phyloP scores from a whole-genome alignment of 2,797 vertebrate genomes.

The Tachyglossus aculeatus region DNA sequence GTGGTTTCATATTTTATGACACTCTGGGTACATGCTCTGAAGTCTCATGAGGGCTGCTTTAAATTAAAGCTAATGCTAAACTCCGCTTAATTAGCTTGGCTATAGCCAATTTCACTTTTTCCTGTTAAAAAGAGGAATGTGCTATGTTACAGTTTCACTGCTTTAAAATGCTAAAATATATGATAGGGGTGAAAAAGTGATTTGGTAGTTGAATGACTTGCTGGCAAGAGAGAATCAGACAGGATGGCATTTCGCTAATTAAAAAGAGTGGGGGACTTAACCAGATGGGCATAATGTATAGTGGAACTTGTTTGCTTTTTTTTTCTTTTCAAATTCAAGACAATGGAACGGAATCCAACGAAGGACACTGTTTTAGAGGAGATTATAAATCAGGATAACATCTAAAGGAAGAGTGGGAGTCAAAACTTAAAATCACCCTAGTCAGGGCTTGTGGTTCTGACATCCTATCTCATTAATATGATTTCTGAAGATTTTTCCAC shows the following conservation, averaged over 20 bases:
- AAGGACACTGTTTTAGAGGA: constrained; percentile 51
- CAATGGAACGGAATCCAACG: constrained; percentile 65
- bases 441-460: neutral
- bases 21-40: constrained; percentile 56
- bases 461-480: no score
- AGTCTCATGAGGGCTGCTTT: constrained; percentile 69
- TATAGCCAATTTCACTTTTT: constrained; percentile 56
- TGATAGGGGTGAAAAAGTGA: constrained; percentile 75
- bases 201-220: constrained; percentile 75
- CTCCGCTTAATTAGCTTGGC: constrained; percentile 68
- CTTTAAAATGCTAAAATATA: constrained; percentile 72
- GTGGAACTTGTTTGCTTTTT: constrained; percentile 39
- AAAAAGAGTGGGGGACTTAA: constrained; percentile 73
- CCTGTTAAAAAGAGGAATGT: constrained; percentile 59
- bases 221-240: constrained; percentile 74
- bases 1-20: constrained; percentile 68
- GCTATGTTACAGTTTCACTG: constrained; percentile 63
- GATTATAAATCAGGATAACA: constrained; percentile 33
- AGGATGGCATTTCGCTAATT: constrained; percentile 77
- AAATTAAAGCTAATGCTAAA: constrained; percentile 70
- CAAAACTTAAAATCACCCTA: constrained; percentile 16
- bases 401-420: neutral
- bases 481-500: no score
- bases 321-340: constrained; percentile 39
- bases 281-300: constrained; percentile 74